These are phyloP conservation scores for Luperina nickerlii DNA, from an alignment of 2,888 invertebrate genomes.

Conservation along the genomic window DNA sequence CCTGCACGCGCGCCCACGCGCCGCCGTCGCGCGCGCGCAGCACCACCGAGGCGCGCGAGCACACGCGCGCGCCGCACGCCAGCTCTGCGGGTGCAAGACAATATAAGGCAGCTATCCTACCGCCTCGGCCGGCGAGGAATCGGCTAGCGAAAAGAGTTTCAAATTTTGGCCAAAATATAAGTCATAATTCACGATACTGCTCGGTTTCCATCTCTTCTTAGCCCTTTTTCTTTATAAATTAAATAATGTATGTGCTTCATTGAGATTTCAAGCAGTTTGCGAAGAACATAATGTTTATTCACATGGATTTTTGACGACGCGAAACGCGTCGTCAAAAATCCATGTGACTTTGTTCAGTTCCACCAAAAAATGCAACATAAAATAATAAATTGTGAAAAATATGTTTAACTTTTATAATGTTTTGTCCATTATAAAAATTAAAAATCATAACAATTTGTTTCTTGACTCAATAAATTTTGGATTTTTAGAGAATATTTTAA, in stretches of 20 bases:
- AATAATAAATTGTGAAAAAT: not conserved
- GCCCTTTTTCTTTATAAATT: too few species aligned
- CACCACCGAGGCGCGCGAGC: slow-evolving; percentile 90
- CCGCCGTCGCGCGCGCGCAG: slow-evolving; percentile 93
- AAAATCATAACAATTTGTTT: not conserved
- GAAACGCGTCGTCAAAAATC: too few species aligned
- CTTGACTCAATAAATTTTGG: not conserved
- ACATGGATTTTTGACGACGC: not conserved
- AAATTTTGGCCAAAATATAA: not conserved
- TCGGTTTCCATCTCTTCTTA: too few species aligned
- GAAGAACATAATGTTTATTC: not conserved
- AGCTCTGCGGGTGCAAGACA: slow-evolving; percentile 80
- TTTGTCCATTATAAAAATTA: not conserved
- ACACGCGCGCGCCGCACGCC: slow-evolving; percentile 92
- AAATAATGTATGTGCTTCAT: not conserved
- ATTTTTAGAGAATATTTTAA: too few species aligned
- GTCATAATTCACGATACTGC: too few species aligned
- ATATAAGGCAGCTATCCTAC: not conserved
- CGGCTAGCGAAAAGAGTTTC: not conserved
- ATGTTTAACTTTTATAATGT: too few species aligned
- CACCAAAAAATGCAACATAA: not conserved
- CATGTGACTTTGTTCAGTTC: not conserved
- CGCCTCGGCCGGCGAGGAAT: too few species aligned
- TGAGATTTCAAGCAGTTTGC: not conserved
- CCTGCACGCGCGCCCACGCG: slow-evolving; percentile 92